Conservation (phyloP, 2,113 vertebrate species). For the Galeopterus variegatus region DNA sequence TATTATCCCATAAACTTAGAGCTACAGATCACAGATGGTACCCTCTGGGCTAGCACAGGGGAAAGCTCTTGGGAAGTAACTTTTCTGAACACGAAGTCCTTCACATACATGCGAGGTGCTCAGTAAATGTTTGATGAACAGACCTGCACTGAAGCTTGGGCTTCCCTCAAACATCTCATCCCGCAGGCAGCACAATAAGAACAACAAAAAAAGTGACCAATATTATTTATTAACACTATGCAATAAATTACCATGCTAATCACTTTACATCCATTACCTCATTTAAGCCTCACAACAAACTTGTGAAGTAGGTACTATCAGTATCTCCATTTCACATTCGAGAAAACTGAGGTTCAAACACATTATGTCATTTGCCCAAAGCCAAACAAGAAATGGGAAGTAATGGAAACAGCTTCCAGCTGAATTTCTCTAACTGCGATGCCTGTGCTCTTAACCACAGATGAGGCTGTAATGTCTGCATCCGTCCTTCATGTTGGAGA, state of each 20-base stretch:
- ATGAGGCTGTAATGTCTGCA: not conserved
- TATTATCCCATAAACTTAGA: not conserved
- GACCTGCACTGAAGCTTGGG: not conserved
- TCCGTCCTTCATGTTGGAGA: not conserved
- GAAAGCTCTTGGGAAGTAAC: not conserved
- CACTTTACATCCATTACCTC: not conserved
- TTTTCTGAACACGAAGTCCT: conserved; percentile 15
- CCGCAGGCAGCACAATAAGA: not conserved
- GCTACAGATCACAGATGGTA: not conserved
- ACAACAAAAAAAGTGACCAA: not conserved
- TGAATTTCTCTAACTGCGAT: not conserved
- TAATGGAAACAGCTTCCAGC: conserved; percentile 8
- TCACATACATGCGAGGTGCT: not conserved
- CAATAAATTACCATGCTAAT: not conserved
- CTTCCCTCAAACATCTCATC: not conserved
- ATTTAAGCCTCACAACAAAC: not conserved
- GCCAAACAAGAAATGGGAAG: not conserved
- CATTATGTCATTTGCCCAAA: not conserved
- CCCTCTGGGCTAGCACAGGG: not conserved
- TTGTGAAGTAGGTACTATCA: not conserved
- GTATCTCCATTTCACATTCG: not conserved
- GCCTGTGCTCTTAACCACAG: not conserved
- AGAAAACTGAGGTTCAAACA: conserved; percentile 32
- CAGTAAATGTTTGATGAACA: not conserved
- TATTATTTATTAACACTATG: not conserved